A percentile compares a stretch with the other conserved stretches of the same genome.
Conservation (phyloP, 2,113 vertebrate genomes). For the Entelurus aequoreus region DNA sequence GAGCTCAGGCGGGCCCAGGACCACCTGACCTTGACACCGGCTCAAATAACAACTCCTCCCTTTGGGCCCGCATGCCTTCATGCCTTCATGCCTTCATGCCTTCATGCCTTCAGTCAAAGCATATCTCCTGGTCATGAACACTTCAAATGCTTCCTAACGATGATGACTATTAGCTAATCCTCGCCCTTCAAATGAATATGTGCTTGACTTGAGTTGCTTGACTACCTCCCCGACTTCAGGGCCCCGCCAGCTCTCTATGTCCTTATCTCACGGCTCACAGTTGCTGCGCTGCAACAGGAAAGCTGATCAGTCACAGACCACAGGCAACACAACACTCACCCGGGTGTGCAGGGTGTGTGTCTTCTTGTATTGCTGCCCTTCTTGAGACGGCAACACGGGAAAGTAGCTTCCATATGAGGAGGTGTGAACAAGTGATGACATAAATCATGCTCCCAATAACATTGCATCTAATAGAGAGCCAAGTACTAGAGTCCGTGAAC, state of each 20-base stretch:
- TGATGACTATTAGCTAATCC: slow-evolving; percentile 21
- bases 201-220: too few relatives aligned
- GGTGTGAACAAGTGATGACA: too few relatives aligned
- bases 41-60: slow-evolving; percentile 35
- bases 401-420: too few relatives aligned
- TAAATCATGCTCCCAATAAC: too few relatives aligned
- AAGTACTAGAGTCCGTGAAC: too few relatives aligned
- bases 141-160: slow-evolving; percentile 22
- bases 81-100: slow-evolving; percentile 2
- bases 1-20: slow-evolving; percentile 12
- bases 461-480: too few relatives aligned
- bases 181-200: slow-evolving; percentile 26
- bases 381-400: too few relatives aligned
- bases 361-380: too few relatives aligned
- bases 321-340: slow-evolving; percentile 27
- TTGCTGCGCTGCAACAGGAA: slow-evolving; percentile 68
- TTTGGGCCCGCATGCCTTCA: slow-evolving; percentile 29
- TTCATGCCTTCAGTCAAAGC: slow-evolving; percentile 30
- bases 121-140: slow-evolving; percentile 31
- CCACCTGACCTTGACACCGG: slow-evolving; percentile 37
- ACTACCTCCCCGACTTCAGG: background rate
- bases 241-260: slow-evolving; percentile 33
- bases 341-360: background rate
- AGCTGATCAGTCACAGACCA: slow-evolving; percentile 54
- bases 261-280: slow-evolving; percentile 67